Conservation (phyloP, 1,140 invertebrate species). For the Cotesia typhae region DNA sequence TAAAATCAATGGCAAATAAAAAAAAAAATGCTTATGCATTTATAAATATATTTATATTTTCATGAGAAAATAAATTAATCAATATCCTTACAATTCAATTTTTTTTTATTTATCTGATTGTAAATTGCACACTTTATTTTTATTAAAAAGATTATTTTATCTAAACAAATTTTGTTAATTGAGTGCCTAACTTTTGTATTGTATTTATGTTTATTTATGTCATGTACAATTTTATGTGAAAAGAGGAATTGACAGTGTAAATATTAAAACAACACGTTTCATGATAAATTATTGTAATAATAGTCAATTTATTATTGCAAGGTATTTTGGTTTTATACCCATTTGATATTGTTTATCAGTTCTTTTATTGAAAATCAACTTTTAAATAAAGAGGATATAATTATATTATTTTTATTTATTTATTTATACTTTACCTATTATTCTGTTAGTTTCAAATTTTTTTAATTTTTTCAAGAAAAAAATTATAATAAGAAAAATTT, state of each 20-base stretch:
- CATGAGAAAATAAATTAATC: background rate
- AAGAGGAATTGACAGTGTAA: constrained; percentile 22
- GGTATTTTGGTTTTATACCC: background rate
- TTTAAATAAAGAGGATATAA: background rate
- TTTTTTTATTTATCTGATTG: background rate
- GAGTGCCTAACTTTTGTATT: constrained; percentile 41
- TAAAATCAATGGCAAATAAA: background rate
- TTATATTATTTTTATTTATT: background rate
- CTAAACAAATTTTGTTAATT: constrained; percentile 35
- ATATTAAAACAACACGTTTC: constrained; percentile 21
- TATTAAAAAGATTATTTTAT: background rate
- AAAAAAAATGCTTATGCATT: constrained; percentile 3
- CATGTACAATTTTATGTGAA: constrained; percentile 23
- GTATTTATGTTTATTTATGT: constrained; percentile 38
- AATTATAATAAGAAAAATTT: too few relatives aligned
- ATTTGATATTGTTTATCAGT: constrained; percentile 3
- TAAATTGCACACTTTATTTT: background rate
- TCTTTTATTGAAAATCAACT: background rate
- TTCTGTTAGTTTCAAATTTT: too few relatives aligned
- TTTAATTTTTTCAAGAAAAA: too few relatives aligned
- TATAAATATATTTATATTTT: constrained; percentile 6
- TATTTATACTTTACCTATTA: background rate
- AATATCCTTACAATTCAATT: background rate
- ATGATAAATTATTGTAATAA: constrained; percentile 2
- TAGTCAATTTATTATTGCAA: background rate